Conservation (phyloP, 2,888 invertebrate genomes). For the Pollenia labialis region DNA sequence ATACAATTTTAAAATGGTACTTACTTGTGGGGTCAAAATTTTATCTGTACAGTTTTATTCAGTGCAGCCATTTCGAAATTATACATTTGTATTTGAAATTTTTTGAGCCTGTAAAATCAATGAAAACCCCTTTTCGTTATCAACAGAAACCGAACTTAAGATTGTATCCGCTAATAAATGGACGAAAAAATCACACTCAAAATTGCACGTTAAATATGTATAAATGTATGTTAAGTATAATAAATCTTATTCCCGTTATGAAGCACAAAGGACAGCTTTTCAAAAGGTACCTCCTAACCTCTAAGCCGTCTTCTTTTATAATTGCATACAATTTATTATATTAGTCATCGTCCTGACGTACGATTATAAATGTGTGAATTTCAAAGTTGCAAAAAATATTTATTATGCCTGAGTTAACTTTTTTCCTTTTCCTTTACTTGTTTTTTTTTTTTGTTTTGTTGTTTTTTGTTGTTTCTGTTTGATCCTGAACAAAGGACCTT, state of each 20-base stretch:
- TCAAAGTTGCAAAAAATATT: constrained; percentile 35
- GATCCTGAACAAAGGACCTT: constrained; percentile 38
- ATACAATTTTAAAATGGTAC: too few relatives aligned
- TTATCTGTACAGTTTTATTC: too few relatives aligned
- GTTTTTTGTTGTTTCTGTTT: neutral
- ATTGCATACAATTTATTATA: neutral
- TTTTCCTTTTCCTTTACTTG: constrained; percentile 35
- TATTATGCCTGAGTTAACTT: constrained; percentile 42
- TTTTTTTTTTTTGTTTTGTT: neutral
- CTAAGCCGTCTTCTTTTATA: neutral
- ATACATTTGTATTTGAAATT: too few relatives aligned
- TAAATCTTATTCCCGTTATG: too few relatives aligned
- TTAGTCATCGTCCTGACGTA: constrained; percentile 10
- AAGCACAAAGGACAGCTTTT: neutral
- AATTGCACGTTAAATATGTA: neutral
- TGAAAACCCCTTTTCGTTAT: too few relatives aligned
- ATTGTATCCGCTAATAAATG: too few relatives aligned
- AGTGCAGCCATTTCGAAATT: too few relatives aligned
- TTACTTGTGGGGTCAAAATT: too few relatives aligned
- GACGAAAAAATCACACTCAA: too few relatives aligned
- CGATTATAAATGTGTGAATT: neutral
- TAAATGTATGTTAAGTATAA: neutral
- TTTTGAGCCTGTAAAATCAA: too few relatives aligned
- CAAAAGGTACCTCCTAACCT: neutral
- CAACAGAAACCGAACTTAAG: too few relatives aligned